phyloP scores from a whole-genome alignment of 1,140 invertebrate genomes.

The Hylaeus anthracinus region DNA sequence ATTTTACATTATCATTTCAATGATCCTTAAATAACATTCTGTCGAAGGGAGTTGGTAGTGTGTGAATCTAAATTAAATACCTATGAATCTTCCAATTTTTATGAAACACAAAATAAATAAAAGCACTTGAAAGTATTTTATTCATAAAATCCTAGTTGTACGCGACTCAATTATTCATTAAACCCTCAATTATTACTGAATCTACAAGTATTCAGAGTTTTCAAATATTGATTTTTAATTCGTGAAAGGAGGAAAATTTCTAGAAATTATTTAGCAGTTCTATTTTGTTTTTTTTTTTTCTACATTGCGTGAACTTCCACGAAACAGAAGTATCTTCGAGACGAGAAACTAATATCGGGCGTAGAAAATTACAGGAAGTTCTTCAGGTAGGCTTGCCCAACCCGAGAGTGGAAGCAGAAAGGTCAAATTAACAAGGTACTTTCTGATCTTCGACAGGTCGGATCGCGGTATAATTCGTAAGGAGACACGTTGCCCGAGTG shows the following conservation, averaged over 20 bases:
- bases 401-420: constrained; percentile 52
- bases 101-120: no score
- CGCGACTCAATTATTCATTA: no score
- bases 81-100: no score
- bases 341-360: constrained; percentile 18
- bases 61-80: no score
- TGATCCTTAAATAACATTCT: no score
- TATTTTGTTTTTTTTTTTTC: not conserved
- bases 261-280: not conserved
- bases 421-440: constrained; percentile 56
- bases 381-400: constrained; percentile 51
- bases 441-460: constrained; percentile 54
- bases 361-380: constrained; percentile 69
- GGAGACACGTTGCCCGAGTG: constrained; percentile 65
- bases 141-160: no score
- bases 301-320: not conserved
- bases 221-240: no score
- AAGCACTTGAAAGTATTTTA: no score
- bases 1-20: no score
- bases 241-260: not conserved
- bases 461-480: constrained; percentile 64
- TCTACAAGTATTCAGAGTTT: no score
- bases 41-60: no score
- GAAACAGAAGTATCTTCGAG: constrained; percentile 28
- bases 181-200: no score